phyloP scores from a whole-genome alignment of 2,797 vertebrate genomes.

The Anniella stebbinsi region DNA sequence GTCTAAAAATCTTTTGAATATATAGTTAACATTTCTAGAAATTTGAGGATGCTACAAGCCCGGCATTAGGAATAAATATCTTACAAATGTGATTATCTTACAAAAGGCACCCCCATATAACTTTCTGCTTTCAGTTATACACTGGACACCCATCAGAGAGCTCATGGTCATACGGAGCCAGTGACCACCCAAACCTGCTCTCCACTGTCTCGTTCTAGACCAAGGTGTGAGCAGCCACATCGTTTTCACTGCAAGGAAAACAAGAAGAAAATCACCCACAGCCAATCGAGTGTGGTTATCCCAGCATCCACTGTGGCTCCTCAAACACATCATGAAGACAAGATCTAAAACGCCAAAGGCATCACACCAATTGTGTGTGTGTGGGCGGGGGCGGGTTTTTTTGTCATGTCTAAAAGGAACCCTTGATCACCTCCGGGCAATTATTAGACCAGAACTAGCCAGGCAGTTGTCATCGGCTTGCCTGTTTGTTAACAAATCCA shows the following conservation, averaged over 20 bases:
- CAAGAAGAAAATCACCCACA: neutral
- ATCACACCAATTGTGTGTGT: too few relatives aligned
- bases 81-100: neutral
- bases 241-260: neutral
- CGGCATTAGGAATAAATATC: neutral
- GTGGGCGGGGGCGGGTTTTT: neutral
- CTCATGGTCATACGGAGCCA: neutral
- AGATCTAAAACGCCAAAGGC: neutral
- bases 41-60: neutral
- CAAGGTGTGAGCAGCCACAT: neutral
- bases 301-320: neutral
- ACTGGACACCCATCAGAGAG: neutral
- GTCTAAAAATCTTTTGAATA: neutral
- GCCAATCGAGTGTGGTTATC: neutral
- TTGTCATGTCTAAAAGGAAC: neutral
- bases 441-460: conserved; percentile 22
- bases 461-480: neutral
- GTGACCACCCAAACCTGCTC: neutral
- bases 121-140: neutral
- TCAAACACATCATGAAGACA: neutral
- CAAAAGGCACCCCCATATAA: neutral
- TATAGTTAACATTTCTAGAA: neutral
- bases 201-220: neutral
- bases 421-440: neutral
- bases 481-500: conserved; percentile 41